A percentile compares a stretch with the other conserved stretches of the same genome.
These are phyloP conservation scores for Prosopocoilus inquinatus DNA, from an alignment of 2,888 invertebrate genomes.

Conservation along the genomic window DNA sequence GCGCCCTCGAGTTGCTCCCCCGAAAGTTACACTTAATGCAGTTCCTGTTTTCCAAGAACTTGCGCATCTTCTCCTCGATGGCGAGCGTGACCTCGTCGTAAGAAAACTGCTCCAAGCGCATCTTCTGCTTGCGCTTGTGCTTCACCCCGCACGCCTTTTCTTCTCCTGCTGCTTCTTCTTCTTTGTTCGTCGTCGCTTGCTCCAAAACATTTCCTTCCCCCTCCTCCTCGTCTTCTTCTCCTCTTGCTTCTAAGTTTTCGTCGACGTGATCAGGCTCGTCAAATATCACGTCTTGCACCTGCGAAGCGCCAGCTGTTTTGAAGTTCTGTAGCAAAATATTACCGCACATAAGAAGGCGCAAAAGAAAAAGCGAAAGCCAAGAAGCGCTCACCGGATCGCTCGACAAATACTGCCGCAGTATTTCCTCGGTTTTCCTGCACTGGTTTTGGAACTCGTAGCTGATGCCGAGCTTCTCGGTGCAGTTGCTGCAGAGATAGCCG, in stretches of 20 bases:
- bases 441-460: conserved; percentile 35
- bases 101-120: conserved; percentile 29
- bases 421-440: conserved; percentile 32
- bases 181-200: background rate
- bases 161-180: background rate
- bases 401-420: conserved; percentile 18
- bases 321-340: background rate
- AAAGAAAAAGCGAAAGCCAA: background rate
- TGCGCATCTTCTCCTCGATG: conserved; percentile 30
- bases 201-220: conserved; percentile 16
- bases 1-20: conserved; percentile 32
- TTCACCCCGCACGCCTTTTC: background rate
- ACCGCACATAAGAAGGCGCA: background rate
- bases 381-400: conserved; percentile 2
- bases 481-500: conserved; percentile 29
- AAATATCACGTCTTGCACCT: background rate
- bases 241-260: background rate
- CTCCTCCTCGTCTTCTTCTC: conserved; percentile 11
- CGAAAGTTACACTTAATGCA: conserved; percentile 38
- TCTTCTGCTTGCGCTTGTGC: conserved; percentile 8
- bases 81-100: conserved; percentile 32
- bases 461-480: conserved; percentile 34
- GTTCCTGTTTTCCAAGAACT: conserved; percentile 28
- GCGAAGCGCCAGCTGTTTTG: background rate
- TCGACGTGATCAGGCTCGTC: background rate